Evolutionary conservation across 2,797 vertebrate species (phyloP).

Genomic region (Acanthurus leucopareius): DNA sequence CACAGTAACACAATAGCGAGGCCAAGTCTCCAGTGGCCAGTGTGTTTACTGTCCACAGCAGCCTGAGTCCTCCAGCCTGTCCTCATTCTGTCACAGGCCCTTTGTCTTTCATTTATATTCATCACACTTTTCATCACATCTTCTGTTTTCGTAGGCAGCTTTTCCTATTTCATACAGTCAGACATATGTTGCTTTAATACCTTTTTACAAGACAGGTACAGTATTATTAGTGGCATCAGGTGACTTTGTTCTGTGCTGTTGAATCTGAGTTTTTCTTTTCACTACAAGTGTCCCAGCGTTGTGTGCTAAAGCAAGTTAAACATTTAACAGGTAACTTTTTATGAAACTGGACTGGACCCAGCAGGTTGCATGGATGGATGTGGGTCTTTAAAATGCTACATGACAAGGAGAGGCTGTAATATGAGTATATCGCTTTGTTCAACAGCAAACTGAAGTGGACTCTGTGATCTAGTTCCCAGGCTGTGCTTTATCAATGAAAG

Average conservation of each 20-base stretch:
- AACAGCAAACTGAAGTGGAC: constrained; percentile 2
- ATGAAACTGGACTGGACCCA: background rate
- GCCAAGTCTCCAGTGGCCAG: constrained; percentile 58
- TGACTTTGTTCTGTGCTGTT: background rate
- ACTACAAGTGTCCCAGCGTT: background rate
- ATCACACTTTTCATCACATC: constrained; percentile 35
- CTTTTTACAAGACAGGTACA: background rate
- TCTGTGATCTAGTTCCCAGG: background rate
- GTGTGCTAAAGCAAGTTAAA: background rate
- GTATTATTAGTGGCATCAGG: background rate
- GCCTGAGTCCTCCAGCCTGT: constrained; percentile 49
- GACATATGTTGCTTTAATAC: background rate
- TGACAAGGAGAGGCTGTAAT: background rate
- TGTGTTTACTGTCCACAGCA: constrained; percentile 70
- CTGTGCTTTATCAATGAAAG: constrained; percentile 12
- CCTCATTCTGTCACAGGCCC: constrained; percentile 78
- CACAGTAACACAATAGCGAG: constrained; percentile 41
- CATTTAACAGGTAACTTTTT: background rate
- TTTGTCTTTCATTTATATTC: constrained; percentile 54
- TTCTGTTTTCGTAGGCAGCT: constrained; percentile 23
- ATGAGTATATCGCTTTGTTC: background rate
- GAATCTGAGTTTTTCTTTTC: too few relatives aligned
- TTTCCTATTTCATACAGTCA: constrained; percentile 14
- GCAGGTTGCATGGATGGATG: background rate
- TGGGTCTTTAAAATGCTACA: too few relatives aligned